Base-by-base conservation (phyloP, 2,113 vertebrate genomes). In the Mesoclemmys tuberculata region DNA sequence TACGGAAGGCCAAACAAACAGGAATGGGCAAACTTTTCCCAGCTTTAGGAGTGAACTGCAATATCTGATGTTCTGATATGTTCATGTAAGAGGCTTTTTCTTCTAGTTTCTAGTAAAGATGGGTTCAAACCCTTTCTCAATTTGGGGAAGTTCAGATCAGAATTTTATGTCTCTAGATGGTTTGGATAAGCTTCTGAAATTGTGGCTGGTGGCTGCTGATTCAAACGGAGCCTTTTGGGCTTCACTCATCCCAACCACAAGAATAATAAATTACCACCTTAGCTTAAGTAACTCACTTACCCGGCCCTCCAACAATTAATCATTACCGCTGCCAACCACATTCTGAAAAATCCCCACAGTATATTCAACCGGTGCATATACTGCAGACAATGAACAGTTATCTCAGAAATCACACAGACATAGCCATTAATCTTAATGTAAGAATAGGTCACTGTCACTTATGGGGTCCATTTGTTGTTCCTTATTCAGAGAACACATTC, bases 1-100 rank as follows among this genome's bases (percentile, higher is more conserved):
- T 64, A 51, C 61, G 35, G 74, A 85, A 83, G 71, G 21, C 14
- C 11, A 64, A 24, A 74, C 48, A 51, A 90, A 10, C 5, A 68
- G 55, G 10, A 46, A 93, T 92, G 24, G 8, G 12, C 56, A 41
- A 38, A 71, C n/a, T 74, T 82, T 5, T 10, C 6, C 10, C n/a
- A 74, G 4, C 14, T 96, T 85, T 52, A 31, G 10, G 41, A 41
- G 92, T 78, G 18, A 88, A 75, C 46, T n/a, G 51, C 52, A 93
- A 46, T 0, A 8, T 52, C 48, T 35, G 3, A 77, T 21, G 14
- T 58, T 82, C 88, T 85, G n/a, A 88, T 26, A 51, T 10, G 1
- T 8, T 41, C 8, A 41, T 24, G 61, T 83, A 85, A 77, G n/a
- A 80, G n/a, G 8, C n/a, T n/a, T 71, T 38, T 68, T n/a, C 61